Conservation (phyloP, 1,140 invertebrate species). For the Trichoplusia ni region DNA sequence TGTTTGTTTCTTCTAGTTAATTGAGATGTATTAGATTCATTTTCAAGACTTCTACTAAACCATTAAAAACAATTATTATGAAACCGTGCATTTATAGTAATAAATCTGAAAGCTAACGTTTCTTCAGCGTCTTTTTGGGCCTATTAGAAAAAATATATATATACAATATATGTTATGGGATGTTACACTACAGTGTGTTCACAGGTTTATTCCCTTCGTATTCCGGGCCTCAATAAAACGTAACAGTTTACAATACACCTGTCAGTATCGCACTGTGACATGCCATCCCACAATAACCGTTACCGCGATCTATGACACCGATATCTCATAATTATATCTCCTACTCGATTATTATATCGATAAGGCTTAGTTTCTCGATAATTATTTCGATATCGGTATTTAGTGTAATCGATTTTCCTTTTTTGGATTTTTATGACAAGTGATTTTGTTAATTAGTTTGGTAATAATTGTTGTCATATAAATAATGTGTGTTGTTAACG, state of each 20-base stretch:
- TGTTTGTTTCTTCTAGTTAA: no score
- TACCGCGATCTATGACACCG: slow-evolving; percentile 17
- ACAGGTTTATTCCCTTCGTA: background rate
- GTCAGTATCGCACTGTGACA: slow-evolving; percentile 5
- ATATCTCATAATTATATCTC: slow-evolving; percentile 21
- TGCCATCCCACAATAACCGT: slow-evolving; percentile 13
- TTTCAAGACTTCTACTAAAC: no score
- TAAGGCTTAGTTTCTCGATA: slow-evolving; percentile 23
- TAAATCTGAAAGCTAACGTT: no score
- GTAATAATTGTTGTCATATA: background rate
- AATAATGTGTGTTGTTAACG: no score
- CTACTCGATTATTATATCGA: slow-evolving; percentile 28
- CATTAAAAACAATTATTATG: no score
- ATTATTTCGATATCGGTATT: slow-evolving; percentile 18
- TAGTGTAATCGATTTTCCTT: slow-evolving; percentile 6
- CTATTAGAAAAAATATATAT: no score
- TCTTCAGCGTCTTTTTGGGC: no score
- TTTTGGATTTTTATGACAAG: background rate
- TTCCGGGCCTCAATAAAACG: slow-evolving; percentile 8
- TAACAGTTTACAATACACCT: slow-evolving; percentile 27
- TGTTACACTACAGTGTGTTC: background rate
- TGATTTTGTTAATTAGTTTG: background rate
- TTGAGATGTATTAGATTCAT: no score
- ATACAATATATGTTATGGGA: background rate
- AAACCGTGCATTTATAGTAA: no score